Base-by-base conservation (phyloP, 2,113 vertebrate species). In the Dromas ardeola region DNA sequence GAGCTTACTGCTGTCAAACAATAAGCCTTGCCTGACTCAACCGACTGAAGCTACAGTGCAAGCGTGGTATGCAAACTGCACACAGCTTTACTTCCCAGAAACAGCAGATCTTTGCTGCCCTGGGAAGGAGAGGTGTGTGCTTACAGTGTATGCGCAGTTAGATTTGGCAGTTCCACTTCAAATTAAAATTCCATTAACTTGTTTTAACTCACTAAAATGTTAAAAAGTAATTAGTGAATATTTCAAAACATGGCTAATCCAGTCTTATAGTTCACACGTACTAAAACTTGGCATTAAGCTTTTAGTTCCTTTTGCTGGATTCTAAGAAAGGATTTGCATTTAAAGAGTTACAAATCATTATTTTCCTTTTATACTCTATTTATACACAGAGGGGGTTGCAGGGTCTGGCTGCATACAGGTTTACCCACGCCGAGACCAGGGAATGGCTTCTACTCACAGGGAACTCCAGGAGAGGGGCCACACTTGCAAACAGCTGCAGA, bases 401-500 rank as follows among this genome's bases (percentile, higher is more conserved):
- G 47, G 21, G 47, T 10, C 47, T 49, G 69, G 40, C 45, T 82
- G 77, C 27, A 15, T 61, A 7, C 13, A 56, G 81, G 40, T 45
- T 56, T 65, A 45, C 38, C 45, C 61, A 38, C 0, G 3, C 62
- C 1, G 2, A 45, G 65, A 4, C 7, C 5, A 26, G 34, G 36
- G 43, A 34, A 40, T 13, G 18, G 15, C 9, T 81, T 18, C 72
- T 56, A 97, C 99, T 99, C 96, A 99, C 99, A 8, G 99, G 99
- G 96, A 99, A 99, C 88, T 99, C 99, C 52, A 99, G 98, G 77
- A 99, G 98, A 13, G 99, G 99, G 20, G 99, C 99, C 88, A 99
- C 99, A 3, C 99, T 99, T 29, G 99, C 99, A 86, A 99, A 99
- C 38, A 99, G 98, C 95, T 99, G 99, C 91, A 99, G 98, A 87